Evolutionary conservation across 2,888 invertebrate genomes (phyloP).

Genomic region (Plutella xylostella): DNA sequence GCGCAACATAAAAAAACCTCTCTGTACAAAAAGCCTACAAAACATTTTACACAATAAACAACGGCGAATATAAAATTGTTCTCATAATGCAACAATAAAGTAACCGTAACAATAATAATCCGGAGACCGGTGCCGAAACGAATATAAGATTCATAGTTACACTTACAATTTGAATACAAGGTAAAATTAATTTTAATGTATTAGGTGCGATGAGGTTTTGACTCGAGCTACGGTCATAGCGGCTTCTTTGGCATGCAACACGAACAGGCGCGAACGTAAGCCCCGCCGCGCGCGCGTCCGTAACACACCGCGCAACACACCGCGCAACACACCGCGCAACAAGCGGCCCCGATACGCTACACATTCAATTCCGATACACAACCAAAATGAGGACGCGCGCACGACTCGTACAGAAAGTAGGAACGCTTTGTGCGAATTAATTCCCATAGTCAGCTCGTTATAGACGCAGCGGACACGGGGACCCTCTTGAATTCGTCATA

Average conservation of each 20-base stretch:
- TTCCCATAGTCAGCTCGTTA: too few species aligned
- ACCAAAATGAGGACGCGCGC: too few species aligned
- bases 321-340: too few species aligned
- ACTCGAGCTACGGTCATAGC: slow-evolving; percentile 49
- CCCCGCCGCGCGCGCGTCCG: neutral
- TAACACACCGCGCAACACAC: too few species aligned
- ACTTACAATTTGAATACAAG: slow-evolving; percentile 20
- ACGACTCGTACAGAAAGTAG: too few species aligned
- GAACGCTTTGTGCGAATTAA: too few species aligned
- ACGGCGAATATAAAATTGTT: slow-evolving; percentile 56
- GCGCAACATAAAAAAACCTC: slow-evolving; percentile 35
- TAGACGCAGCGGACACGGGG: too few species aligned
- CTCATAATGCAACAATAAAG: slow-evolving; percentile 45
- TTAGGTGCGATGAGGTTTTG: slow-evolving; percentile 55
- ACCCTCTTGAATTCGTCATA: too few species aligned
- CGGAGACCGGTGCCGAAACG: slow-evolving; percentile 31
- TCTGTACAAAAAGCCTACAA: slow-evolving; percentile 44
- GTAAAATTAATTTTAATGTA: slow-evolving; percentile 58
- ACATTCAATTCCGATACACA: too few species aligned
- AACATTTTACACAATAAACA: slow-evolving; percentile 48
- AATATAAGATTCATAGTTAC: slow-evolving; percentile 33
- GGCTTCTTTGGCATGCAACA: slow-evolving; percentile 55
- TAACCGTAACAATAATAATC: slow-evolving; percentile 43
- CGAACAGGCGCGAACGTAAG: neutral
- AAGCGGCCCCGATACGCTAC: too few species aligned